These are phyloP conservation scores for Brachyrhaphis roseni DNA, from an alignment of 2,797 vertebrate species.

Conservation along the genomic window DNA sequence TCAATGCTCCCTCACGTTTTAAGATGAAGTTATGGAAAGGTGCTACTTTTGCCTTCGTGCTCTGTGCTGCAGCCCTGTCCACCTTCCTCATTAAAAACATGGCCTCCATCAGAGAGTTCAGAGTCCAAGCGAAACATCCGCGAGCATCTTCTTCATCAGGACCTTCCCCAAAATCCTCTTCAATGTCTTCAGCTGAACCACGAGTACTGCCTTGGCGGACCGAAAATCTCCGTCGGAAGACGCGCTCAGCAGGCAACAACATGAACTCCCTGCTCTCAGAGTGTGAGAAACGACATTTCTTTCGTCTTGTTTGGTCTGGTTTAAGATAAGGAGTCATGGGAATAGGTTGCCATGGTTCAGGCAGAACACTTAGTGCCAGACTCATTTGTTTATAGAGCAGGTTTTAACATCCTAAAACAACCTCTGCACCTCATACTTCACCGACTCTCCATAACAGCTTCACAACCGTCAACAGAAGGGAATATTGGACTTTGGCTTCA, in stretches of 20 bases:
- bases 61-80: conserved; percentile 90
- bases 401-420: conserved; percentile 40
- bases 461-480: background rate
- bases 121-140: conserved; percentile 52
- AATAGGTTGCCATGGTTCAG: conserved; percentile 21
- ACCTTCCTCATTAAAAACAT: conserved; percentile 90
- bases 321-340: conserved; percentile 48
- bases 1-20: conserved; percentile 91
- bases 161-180: conserved; percentile 46
- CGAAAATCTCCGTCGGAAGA: conserved; percentile 78
- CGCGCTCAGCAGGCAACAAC: conserved; percentile 83
- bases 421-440: conserved; percentile 58
- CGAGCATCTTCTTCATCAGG: conserved; percentile 38
- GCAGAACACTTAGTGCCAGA: conserved; percentile 38
- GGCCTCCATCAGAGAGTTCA: conserved; percentile 72
- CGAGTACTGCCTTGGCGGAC: conserved; percentile 30
- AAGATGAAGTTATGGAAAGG: conserved; percentile 99
- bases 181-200: conserved; percentile 25
- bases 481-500: background rate
- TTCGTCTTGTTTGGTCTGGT: conserved; percentile 26
- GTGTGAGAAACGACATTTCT: conserved; percentile 84
- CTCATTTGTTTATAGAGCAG: conserved; percentile 53
- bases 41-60: conserved; percentile 90
- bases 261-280: conserved; percentile 88
- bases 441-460: conserved; percentile 5